Base-by-base conservation (phyloP, 1,140 invertebrate species). In the Zaprionus capensis region DNA sequence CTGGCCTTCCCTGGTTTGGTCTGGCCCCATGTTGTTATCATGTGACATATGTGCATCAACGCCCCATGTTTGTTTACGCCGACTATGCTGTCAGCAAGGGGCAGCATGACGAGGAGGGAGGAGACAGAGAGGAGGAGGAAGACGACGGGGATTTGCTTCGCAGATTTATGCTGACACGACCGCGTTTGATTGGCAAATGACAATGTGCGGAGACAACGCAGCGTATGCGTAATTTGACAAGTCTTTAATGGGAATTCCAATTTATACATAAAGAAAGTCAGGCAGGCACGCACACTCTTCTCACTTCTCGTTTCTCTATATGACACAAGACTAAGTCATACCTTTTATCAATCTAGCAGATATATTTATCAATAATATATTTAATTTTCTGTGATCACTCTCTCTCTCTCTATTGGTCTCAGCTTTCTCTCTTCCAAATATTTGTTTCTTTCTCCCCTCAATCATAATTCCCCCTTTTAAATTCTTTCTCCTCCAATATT, bases 1-100 rank as follows among this genome's bases (percentile, higher is more conserved):
- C 4, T 11, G 31, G 31, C 31, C 9, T 34, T 34, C 31, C 31
- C 31, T 11, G 31, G 31, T 34, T 34, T 34, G 31, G 31, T 34
- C n/a, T n/a, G 61, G 80, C 83, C 84, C 76, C 84, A 87, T 87
- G 86, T 90, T 90, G 85, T 90, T 90, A 90, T 81, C 86, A 75
- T 90, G 85, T 90, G 85, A 90, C 85, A 90, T 90, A 90, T 90
- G 85, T 90, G 85, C 85, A 90, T 90, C 85, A 90, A 90, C 85
- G 85, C 85, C 85, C 85, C 76, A 82, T 85, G 81, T 90, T 85
- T 63, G 66, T 63, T 62, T 69, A 55, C 36, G 46, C 17, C 51
- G n/a, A 26, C 26, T 51, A 51, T 26, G 76, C 81, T 87, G 84
- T 84, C 84, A 81, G 69, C 81, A 76, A 22, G 44, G n/a, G 17